Evolutionary conservation across 2,797 vertebrate species (phyloP).

Genomic region (Eleutherodactylus coqui): DNA sequence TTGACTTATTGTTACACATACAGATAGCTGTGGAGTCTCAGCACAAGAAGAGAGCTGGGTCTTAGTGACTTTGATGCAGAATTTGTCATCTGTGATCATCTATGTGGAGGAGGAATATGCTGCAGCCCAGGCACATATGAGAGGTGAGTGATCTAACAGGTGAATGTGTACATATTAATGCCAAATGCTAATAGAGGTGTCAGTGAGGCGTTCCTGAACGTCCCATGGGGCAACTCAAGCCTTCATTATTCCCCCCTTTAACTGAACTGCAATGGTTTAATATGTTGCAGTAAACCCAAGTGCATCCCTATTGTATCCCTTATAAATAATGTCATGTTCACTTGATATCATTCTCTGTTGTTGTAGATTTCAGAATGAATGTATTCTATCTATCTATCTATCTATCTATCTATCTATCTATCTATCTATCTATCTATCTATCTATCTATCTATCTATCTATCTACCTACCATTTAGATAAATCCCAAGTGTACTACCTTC

Average conservation of each 20-base stretch:
- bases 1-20: not conserved
- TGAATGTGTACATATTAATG: constrained; percentile 72
- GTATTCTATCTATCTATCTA: not conserved
- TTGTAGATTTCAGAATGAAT: not conserved
- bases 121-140: constrained; percentile 43
- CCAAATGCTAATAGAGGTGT: constrained; percentile 70
- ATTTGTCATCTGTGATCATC: constrained; percentile 60
- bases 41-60: not conserved
- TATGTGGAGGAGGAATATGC: constrained; percentile 42
- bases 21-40: constrained; percentile 9
- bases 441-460: constrained; percentile 11
- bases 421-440: constrained; percentile 18
- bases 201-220: constrained; percentile 72
- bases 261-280: constrained; percentile 58
- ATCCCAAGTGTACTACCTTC: not conserved
- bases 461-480: not conserved
- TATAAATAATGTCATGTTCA: constrained; percentile 26
- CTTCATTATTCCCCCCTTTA: constrained; percentile 52
- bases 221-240: constrained; percentile 66
- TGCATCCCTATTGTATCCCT: constrained; percentile 57
- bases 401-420: constrained; percentile 6
- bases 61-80: constrained; percentile 33
- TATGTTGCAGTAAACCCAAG: constrained; percentile 38
- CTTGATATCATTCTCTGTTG: not conserved
- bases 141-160: constrained; percentile 72